These are phyloP conservation scores for Dione juno DNA, from an alignment of 2,888 invertebrate species.

Conservation along the genomic window DNA sequence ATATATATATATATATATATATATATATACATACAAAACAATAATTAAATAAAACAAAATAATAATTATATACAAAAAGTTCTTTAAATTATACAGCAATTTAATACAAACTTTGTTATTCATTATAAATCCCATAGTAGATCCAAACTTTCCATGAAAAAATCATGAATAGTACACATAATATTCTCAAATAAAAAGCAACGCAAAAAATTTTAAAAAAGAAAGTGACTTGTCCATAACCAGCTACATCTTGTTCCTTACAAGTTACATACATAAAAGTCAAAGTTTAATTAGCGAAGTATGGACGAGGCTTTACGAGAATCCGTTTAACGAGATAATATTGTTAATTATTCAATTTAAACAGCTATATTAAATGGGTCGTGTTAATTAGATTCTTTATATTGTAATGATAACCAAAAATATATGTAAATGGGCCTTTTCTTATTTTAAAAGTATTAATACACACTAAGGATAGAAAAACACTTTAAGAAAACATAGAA, in stretches of 20 bases:
- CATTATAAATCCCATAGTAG: too few species aligned
- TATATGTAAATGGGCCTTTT: too few species aligned
- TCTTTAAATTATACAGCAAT: too few species aligned
- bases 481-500: too few species aligned
- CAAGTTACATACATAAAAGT: constrained; percentile 27
- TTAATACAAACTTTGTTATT: too few species aligned
- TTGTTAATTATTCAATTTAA: constrained; percentile 66
- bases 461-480: too few species aligned
- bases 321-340: constrained; percentile 66
- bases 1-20: too few species aligned
- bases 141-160: neutral
- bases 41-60: too few species aligned
- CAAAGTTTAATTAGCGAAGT: constrained; percentile 27
- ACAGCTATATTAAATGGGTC: constrained; percentile 64
- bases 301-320: constrained; percentile 49
- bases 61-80: too few species aligned
- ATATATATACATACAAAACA: too few species aligned
- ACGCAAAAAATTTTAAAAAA: constrained; percentile 4
- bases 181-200: neutral
- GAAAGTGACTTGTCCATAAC: constrained; percentile 16
- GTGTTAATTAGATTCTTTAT: constrained; percentile 63
- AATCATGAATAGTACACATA: constrained; percentile 10
- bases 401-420: too few species aligned
- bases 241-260: constrained; percentile 18
- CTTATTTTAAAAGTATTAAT: too few species aligned